Evolutionary conservation across 2,888 invertebrate genomes (phyloP), one percentile per base, ranked within the genome.

Genomic region (Hyles lineata): DNA sequence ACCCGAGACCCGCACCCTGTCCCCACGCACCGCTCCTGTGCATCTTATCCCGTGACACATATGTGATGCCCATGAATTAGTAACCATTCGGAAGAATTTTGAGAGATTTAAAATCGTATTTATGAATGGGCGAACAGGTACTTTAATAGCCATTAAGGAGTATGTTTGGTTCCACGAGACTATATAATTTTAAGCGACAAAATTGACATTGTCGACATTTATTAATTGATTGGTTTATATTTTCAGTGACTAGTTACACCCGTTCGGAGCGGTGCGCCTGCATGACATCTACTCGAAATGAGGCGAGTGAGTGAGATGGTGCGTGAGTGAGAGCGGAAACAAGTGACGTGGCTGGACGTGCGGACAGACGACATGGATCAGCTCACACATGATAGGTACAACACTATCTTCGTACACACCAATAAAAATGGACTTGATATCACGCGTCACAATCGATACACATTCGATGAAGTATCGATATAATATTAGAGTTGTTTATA

Each of bases 291-390:
- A 91, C 84, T 85, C 87, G 80, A 85, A 85, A 93, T 93, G 93
- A 92, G 90, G 91, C 91, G 90, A 91, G 82, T 91, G 89, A 91
- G 92, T 92, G 93, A 92, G 89, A 92, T 90, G 90, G 92, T 92
- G 94, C 92, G 92, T 90, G 90, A 92, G 91, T 91, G 93, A 90
- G 92, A 93, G 92, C 91, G 92, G 92, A 93, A 93, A 93, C 90
- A 90, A 87, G 91, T 93, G 93, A 90, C 92, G 90, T 90, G 90
- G 89, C 90, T 90, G 87, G 83, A 85, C 89, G 86, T 87, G 91
- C 89, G 91, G 81, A 90, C 86, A 89, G 83, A 89, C 82, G 87
- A 88, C 78, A 89, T 89, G 88, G 85, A 85, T 89, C 87, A 85
- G 79, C 73, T 76, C 74, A 74, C 74, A 76, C 74, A 73, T 70